phyloP scores from a whole-genome alignment of 2,888 invertebrate genomes.

The Alitta virens region DNA sequence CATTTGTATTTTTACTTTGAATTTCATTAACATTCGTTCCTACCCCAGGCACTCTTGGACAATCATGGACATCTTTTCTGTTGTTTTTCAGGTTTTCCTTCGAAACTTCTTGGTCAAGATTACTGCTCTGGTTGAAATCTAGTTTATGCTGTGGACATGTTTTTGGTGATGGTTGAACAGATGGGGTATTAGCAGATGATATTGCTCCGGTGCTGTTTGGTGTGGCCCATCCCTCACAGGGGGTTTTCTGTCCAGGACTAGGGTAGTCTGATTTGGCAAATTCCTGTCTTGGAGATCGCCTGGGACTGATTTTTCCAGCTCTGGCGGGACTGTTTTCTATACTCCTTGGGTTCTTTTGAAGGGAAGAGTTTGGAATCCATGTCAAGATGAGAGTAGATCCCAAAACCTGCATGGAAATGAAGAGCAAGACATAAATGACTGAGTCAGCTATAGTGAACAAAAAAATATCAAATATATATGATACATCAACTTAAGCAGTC shows the following conservation, averaged over 20 bases:
- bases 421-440: no score
- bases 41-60: constrained; percentile 31
- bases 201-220: no score
- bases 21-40: constrained; percentile 45
- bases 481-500: no score
- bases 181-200: no score
- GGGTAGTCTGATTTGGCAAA: constrained; percentile 16
- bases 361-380: constrained; percentile 90
- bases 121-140: no score
- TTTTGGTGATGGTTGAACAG: no score
- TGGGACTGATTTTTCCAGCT: constrained; percentile 15
- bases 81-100: constrained; percentile 38
- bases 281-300: constrained; percentile 36
- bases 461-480: no score
- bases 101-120: no score
- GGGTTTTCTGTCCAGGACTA: no score
- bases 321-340: constrained; percentile 51
- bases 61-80: constrained; percentile 33
- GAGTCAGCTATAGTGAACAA: no score
- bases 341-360: constrained; percentile 74
- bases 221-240: no score
- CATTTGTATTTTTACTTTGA: constrained; percentile 15
- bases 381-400: constrained; percentile 80
- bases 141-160: no score
- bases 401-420: constrained; percentile 43